These are phyloP conservation scores for Dicyrtomina minuta DNA, from an alignment of 2,888 invertebrate species.

Conservation along the genomic window DNA sequence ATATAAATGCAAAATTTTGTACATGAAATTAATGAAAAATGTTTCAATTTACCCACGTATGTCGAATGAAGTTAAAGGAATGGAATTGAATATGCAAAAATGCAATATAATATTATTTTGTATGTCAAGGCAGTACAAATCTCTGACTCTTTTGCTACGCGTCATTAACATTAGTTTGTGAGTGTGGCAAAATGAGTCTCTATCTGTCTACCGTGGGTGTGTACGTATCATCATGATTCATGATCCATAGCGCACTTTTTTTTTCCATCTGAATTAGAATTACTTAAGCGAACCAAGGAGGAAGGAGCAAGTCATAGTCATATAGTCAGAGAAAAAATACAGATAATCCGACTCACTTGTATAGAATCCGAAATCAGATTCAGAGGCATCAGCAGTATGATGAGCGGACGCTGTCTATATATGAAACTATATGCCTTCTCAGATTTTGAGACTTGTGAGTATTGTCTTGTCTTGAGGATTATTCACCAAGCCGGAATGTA, in stretches of 20 bases:
- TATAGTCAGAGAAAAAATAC: too few relatives aligned
- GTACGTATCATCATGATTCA: slow-evolving; percentile 13
- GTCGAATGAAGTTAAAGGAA: not conserved
- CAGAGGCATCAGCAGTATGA: too few relatives aligned
- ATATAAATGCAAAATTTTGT: too few relatives aligned
- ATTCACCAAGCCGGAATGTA: slow-evolving; percentile 5
- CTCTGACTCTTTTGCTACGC: slow-evolving; percentile 5
- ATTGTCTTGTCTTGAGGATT: not conserved
- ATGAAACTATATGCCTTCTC: too few relatives aligned
- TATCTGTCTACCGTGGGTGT: slow-evolving; percentile 7
- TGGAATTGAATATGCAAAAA: not conserved
- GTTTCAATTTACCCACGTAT: not conserved
- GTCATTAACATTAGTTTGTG: slow-evolving; percentile 12
- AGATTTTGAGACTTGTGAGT: too few relatives aligned
- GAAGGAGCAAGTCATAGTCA: too few relatives aligned
- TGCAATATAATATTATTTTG: not conserved
- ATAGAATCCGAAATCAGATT: too few relatives aligned
- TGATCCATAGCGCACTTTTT: slow-evolving; percentile 15
- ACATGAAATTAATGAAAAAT: too few relatives aligned
- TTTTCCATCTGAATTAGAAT: not conserved
- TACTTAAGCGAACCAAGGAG: not conserved
- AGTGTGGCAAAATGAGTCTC: slow-evolving; percentile 9
- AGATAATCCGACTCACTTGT: too few relatives aligned
- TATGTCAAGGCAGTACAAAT: not conserved
- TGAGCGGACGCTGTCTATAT: too few relatives aligned